Percentiles rank a stretch among this genome's conserved stretches.
Evolutionary conservation across 1,140 invertebrate genomes (phyloP).

Genomic region (Halyomorpha halys): DNA sequence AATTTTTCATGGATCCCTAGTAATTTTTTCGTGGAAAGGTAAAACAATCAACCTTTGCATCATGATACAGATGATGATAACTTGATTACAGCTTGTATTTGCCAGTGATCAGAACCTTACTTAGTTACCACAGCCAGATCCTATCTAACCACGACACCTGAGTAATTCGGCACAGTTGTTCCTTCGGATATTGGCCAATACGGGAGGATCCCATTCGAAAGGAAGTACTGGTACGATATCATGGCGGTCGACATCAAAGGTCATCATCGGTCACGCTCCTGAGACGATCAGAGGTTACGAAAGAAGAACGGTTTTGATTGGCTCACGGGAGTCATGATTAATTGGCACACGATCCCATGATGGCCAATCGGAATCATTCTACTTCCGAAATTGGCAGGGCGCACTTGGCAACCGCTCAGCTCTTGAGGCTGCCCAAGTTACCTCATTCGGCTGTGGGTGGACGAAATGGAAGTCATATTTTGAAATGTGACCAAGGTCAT

Average conservation of each 20-base stretch:
- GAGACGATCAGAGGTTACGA: background rate
- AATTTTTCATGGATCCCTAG: no score
- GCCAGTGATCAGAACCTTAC: no score
- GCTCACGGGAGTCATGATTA: conserved; percentile 8
- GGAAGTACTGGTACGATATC: background rate
- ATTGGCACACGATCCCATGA: background rate
- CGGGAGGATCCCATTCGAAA: no score
- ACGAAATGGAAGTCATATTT: background rate
- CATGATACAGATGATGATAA: no score
- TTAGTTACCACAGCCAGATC: no score
- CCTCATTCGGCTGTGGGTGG: background rate
- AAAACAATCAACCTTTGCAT: no score
- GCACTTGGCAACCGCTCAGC: background rate
- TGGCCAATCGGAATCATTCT: background rate
- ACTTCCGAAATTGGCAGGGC: background rate
- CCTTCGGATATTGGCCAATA: no score
- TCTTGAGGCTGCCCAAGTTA: background rate
- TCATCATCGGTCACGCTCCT: background rate
- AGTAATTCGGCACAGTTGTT: no score
- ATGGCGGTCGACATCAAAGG: background rate
- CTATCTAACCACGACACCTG: no score
- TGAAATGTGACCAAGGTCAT: background rate
- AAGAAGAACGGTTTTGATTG: conserved; percentile 1
- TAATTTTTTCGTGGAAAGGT: no score
- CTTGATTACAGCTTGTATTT: no score